phyloP scores from a whole-genome alignment of 1,140 invertebrate genomes.

The Antheraea mylitta region DNA sequence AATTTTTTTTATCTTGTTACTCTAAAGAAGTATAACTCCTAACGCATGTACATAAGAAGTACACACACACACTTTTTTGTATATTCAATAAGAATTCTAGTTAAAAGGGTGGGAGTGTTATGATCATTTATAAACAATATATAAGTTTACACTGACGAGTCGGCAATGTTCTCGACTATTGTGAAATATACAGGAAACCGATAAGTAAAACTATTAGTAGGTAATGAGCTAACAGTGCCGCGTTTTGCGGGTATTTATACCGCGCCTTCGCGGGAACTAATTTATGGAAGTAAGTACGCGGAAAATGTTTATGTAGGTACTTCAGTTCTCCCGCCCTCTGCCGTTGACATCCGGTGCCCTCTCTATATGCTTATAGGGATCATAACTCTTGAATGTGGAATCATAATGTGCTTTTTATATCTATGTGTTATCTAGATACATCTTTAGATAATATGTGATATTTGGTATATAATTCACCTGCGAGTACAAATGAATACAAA shows the following conservation, averaged over 20 bases:
- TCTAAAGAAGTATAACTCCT: too few relatives aligned
- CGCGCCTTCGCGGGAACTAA: constrained; percentile 70
- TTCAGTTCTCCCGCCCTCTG: constrained; percentile 34
- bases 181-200: constrained; percentile 45
- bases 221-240: constrained; percentile 54
- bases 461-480: not conserved
- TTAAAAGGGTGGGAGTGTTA: not conserved
- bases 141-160: not conserved
- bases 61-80: too few relatives aligned
- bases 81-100: not conserved
- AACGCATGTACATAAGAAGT: too few relatives aligned
- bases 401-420: constrained; percentile 13
- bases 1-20: too few relatives aligned
- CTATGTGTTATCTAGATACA: not conserved
- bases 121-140: not conserved
- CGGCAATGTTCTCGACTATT: constrained; percentile 23
- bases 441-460: not conserved
- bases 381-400: constrained; percentile 12
- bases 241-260: constrained; percentile 69
- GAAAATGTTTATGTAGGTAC: constrained; percentile 73
- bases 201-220: constrained; percentile 65
- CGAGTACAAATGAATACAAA: not conserved
- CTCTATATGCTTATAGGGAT: constrained; percentile 16
- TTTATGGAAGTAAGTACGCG: constrained; percentile 76
- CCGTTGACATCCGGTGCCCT: constrained; percentile 61